A percentile compares a stretch with the other conserved stretches of the same genome.
Evolutionary conservation across 2,113 vertebrate genomes (phyloP).

Genomic region (Choloepus hoffmanni): DNA sequence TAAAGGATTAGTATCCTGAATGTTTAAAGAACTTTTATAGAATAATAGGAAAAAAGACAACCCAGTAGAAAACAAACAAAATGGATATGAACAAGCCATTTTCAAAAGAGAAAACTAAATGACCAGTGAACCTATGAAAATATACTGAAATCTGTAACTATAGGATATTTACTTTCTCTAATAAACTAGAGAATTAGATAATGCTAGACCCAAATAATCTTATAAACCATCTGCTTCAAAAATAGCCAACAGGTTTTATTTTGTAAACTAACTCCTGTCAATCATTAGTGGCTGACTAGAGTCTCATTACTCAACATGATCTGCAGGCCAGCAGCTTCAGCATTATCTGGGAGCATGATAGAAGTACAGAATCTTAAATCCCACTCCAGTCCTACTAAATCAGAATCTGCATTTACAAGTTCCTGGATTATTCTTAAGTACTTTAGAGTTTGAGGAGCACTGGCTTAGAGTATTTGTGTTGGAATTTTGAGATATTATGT

Average conservation of each 20-base stretch:
- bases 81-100: background rate
- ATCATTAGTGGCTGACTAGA: background rate
- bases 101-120: constrained; percentile 35
- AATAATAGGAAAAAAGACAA: constrained; percentile 16
- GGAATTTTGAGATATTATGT: background rate
- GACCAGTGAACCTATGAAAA: background rate
- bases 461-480: background rate
- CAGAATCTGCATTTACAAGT: constrained; percentile 12
- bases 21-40: background rate
- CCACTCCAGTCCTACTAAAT: background rate
- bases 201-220: background rate
- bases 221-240: constrained; percentile 11
- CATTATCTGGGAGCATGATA: background rate
- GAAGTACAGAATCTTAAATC: background rate
- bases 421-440: constrained; percentile 3
- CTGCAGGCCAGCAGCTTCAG: background rate
- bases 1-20: background rate
- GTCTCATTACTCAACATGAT: background rate
- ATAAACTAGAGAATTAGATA: background rate
- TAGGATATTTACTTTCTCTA: background rate
- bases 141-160: background rate
- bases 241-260: background rate
- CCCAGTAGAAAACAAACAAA: background rate
- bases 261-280: background rate
- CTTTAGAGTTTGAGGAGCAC: background rate